Percentiles rank a stretch among this genome's conserved stretches.
Conservation (phyloP, 2,888 invertebrate genomes). For the Diploptera punctata region DNA sequence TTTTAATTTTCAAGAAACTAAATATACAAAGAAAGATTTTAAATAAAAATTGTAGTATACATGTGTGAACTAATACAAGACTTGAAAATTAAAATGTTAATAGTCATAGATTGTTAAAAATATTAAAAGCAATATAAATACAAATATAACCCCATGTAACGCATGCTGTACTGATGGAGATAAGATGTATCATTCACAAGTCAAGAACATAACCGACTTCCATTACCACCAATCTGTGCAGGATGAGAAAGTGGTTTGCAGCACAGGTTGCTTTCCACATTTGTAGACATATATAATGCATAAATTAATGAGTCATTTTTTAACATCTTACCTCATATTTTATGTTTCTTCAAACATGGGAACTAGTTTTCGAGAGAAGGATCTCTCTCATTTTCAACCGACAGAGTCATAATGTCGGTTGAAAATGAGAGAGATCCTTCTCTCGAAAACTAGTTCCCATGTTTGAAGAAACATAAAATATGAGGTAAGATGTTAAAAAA, state of each 20-base stretch:
- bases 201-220: neutral
- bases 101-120: neutral
- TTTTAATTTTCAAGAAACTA: neutral
- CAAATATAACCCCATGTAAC: neutral
- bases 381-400: too few relatives aligned
- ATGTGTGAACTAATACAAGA: neutral
- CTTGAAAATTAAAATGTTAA: neutral
- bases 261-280: neutral
- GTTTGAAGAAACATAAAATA: too few relatives aligned
- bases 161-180: neutral
- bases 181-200: neutral
- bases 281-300: neutral
- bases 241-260: too few relatives aligned
- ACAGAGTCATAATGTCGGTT: too few relatives aligned
- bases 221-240: too few relatives aligned
- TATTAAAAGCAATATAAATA: neutral
- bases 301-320: too few relatives aligned
- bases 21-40: neutral
- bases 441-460: too few relatives aligned
- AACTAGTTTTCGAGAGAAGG: too few relatives aligned
- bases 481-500: too few relatives aligned
- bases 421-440: too few relatives aligned
- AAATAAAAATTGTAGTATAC: neutral
- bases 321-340: too few relatives aligned
- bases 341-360: too few relatives aligned